A percentile compares a stretch with the other conserved stretches of the same genome.
Conservation (phyloP, 2,888 invertebrate genomes). For the Hydraecia micacea region DNA sequence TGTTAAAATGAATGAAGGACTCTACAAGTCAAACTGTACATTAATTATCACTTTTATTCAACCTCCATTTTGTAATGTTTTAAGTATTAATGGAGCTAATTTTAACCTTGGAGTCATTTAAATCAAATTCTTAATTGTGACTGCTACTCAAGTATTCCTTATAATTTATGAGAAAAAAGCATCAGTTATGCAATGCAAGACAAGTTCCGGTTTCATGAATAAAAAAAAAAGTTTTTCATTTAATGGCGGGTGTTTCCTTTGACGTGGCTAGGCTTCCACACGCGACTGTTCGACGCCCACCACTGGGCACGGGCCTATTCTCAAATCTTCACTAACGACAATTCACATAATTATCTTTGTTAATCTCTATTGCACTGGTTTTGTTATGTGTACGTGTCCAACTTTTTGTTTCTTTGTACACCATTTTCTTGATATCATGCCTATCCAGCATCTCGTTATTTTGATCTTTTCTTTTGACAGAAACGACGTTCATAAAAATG, state of each 20-base stretch:
- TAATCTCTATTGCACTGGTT: slow-evolving; percentile 23
- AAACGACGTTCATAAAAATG: slow-evolving; percentile 21
- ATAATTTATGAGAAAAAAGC: slow-evolving; percentile 15
- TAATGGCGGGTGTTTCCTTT: slow-evolving; percentile 46
- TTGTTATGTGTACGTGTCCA: slow-evolving; percentile 16
- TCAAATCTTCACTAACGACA: slow-evolving; percentile 29
- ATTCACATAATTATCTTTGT: slow-evolving; percentile 30
- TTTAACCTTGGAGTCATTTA: background rate
- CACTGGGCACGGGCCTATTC: slow-evolving; percentile 20
- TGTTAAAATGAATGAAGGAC: slow-evolving; percentile 41
- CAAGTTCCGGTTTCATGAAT: slow-evolving; percentile 38
- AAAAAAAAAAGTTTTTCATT: slow-evolving; percentile 47
- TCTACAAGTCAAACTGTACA: slow-evolving; percentile 22
- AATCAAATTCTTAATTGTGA: slow-evolving; percentile 24
- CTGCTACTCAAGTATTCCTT: slow-evolving; percentile 1
- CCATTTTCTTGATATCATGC: slow-evolving; percentile 6
- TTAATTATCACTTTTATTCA: slow-evolving; percentile 45
- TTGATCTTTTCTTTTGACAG: slow-evolving; percentile 24
- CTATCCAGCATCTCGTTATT: slow-evolving; percentile 28
- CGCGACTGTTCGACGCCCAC: slow-evolving; percentile 34
- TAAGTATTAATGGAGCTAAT: background rate
- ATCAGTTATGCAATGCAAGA: slow-evolving; percentile 41
- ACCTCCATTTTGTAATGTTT: slow-evolving; percentile 36
- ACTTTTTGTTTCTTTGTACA: slow-evolving; percentile 16
- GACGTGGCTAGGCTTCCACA: slow-evolving; percentile 29